A percentile compares a stretch with the other conserved stretches of the same genome.
These are phyloP conservation scores for Pseudocheirus occidentalis DNA, from an alignment of 2,797 vertebrate species.

Conservation along the genomic window DNA sequence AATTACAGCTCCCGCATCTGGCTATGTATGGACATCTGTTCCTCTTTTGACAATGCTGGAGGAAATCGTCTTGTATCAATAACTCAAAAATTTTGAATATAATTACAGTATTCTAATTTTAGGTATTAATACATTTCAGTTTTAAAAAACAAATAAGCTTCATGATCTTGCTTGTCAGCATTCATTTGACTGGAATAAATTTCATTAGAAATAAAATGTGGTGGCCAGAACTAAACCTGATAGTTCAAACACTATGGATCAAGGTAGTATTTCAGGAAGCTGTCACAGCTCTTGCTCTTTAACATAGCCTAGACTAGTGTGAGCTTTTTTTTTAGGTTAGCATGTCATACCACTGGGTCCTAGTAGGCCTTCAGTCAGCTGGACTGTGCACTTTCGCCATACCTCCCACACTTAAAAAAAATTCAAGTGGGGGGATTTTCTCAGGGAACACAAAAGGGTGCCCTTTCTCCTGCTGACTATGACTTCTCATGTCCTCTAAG, in stretches of 20 bases:
- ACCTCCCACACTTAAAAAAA: neutral
- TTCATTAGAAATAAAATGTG: neutral
- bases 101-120: constrained; percentile 23
- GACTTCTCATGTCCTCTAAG: neutral
- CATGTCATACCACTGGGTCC: neutral
- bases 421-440: neutral
- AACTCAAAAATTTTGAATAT: neutral
- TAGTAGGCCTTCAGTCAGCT: neutral
- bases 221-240: neutral
- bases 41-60: neutral
- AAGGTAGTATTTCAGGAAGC: neutral
- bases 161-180: neutral
- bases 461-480: neutral
- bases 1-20: neutral
- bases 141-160: constrained; percentile 41
- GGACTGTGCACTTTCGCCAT: neutral
- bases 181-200: constrained; percentile 26
- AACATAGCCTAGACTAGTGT: neutral
- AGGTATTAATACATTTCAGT: constrained; percentile 20
- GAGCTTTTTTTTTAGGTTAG: neutral
- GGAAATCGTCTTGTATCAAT: neutral
- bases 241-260: neutral
- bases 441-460: neutral
- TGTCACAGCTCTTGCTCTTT: neutral
- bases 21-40: neutral